Percentiles rank a stretch among this genome's conserved stretches.
Conservation (phyloP, 2,888 invertebrate genomes). For the Ectobius pallidus region DNA sequence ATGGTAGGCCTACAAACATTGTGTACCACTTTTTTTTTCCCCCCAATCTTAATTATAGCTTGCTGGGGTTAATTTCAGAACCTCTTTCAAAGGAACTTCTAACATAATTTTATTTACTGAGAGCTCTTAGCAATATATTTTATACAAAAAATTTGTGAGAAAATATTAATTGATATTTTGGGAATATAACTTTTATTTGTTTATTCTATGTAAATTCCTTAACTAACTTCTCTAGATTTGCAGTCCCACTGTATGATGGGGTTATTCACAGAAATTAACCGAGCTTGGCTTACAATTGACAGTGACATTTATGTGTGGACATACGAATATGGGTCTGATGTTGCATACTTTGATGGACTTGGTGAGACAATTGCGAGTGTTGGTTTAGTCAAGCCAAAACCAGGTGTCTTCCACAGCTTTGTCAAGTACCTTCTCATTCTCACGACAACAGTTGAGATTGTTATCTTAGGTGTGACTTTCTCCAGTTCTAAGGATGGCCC, state of each 20-base stretch:
- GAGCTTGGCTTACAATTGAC: slow-evolving; percentile 98
- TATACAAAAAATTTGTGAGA: too few species aligned
- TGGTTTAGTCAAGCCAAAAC: slow-evolving; percentile 86
- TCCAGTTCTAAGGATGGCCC: slow-evolving; percentile 50
- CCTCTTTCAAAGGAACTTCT: too few species aligned
- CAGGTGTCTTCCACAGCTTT: slow-evolving; percentile 86
- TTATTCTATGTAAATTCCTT: slow-evolving; percentile 40
- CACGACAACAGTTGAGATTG: slow-evolving; percentile 94
- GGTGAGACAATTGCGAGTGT: slow-evolving; percentile 94
- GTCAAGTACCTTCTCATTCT: slow-evolving; percentile 90
- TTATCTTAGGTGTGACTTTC: slow-evolving; percentile 77
- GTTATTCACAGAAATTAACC: slow-evolving; percentile 91
- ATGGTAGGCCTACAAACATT: too few species aligned
- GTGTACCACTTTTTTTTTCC: too few species aligned
- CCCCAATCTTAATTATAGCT: too few species aligned
- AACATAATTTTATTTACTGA: too few species aligned
- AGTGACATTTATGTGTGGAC: slow-evolving; percentile 98
- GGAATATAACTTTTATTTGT: too few species aligned
- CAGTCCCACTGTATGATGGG: slow-evolving; percentile 98
- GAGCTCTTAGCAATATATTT: too few species aligned
- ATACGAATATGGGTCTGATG: slow-evolving; percentile 92
- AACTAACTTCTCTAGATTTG: slow-evolving; percentile 71
- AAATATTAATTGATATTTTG: too few species aligned
- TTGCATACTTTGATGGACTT: slow-evolving; percentile 95
- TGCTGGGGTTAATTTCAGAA: too few species aligned